Evolutionary conservation across 2,888 invertebrate species (phyloP), one percentile per base, ranked within the genome.

Genomic region (Entomobrya multifasciata): DNA sequence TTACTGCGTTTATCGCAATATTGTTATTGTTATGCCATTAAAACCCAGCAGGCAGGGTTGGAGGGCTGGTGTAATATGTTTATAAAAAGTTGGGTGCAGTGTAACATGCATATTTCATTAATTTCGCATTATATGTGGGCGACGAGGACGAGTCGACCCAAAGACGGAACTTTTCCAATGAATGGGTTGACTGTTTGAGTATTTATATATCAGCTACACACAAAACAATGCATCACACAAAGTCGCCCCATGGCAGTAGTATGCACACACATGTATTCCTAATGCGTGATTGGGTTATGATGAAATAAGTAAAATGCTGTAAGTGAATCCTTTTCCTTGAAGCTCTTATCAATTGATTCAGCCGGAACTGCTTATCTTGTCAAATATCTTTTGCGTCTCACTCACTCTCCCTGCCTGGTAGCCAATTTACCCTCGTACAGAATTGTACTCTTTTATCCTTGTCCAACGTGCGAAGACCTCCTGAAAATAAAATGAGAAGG

Each of bases 311-410:
- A 80, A 57, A 81, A 70, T 44, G 77, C 27, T 57, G n/a, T 49
- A 44, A 77, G 22, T 77, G 67, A 77, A 84, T 84, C 70, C 67
- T 86, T 36, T 86, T 67, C 55, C 80, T 62, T 86, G 36, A 67
- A 76, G 62, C 87, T 70, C 79, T 87, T 88, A 87, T 87, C 89
- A 84, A 79, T 82, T 78, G 88, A 89, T 85, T 88, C 89, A 85
- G 89, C 89, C 89, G 89, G 89, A 89, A 89, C 88, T 89, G 65
- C 52, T 78, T 88, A 88, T 89, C 87, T 77, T 74, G 79, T 81
- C 84, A 77, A 80, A 83, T 86, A 83, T 85, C 86, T 82, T 78
- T 74, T 87, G 65, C 62, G 62, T 72, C 57, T 74, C 55, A 49
- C 78, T 85, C 70, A 72, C 72, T 77, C 62, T 17, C 44, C 27